A percentile compares a stretch with the other conserved stretches of the same genome.
These are phyloP conservation scores for Luffia ferchaultella DNA, from an alignment of 2,888 invertebrate species.

Conservation along the genomic window DNA sequence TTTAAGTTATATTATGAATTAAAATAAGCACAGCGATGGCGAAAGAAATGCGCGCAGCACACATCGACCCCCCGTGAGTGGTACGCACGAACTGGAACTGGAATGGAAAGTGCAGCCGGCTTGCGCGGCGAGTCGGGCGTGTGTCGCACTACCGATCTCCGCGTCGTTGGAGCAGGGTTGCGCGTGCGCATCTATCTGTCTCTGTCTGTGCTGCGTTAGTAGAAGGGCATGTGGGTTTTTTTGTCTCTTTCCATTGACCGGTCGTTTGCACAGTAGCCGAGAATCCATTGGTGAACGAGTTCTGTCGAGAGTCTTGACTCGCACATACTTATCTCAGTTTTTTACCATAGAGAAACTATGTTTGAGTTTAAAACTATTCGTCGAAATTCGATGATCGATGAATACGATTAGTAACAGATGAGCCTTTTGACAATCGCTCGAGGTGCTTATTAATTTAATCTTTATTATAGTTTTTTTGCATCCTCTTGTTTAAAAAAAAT, in stretches of 20 bases:
- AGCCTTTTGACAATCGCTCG: neutral
- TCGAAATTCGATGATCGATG: neutral
- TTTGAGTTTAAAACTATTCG: neutral
- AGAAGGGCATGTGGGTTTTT: slow-evolving; percentile 10
- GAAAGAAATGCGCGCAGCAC: slow-evolving; percentile 35
- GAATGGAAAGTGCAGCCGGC: slow-evolving; percentile 26
- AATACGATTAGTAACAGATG: neutral
- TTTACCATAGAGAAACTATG: slow-evolving; percentile 23
- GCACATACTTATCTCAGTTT: slow-evolving; percentile 35
- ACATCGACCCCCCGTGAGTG: slow-evolving; percentile 51
- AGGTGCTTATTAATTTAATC: neutral
- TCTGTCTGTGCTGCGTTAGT: slow-evolving; percentile 25
- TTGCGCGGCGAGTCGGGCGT: slow-evolving; percentile 33
- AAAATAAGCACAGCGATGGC: slow-evolving; percentile 45
- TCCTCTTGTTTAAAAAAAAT: too few species aligned
- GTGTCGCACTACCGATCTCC: slow-evolving; percentile 42
- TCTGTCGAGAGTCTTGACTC: slow-evolving; percentile 43
- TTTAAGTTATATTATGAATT: slow-evolving; percentile 15
- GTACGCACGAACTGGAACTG: slow-evolving; percentile 45
- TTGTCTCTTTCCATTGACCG: slow-evolving; percentile 23
- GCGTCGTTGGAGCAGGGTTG: slow-evolving; percentile 11
- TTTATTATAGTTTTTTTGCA: too few species aligned
- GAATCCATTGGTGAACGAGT: slow-evolving; percentile 52
- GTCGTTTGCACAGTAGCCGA: slow-evolving; percentile 55
- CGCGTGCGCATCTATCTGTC: slow-evolving; percentile 36